Evolutionary conservation across 2,797 vertebrate genomes (phyloP).

Genomic region (Alcedo atthis): DNA sequence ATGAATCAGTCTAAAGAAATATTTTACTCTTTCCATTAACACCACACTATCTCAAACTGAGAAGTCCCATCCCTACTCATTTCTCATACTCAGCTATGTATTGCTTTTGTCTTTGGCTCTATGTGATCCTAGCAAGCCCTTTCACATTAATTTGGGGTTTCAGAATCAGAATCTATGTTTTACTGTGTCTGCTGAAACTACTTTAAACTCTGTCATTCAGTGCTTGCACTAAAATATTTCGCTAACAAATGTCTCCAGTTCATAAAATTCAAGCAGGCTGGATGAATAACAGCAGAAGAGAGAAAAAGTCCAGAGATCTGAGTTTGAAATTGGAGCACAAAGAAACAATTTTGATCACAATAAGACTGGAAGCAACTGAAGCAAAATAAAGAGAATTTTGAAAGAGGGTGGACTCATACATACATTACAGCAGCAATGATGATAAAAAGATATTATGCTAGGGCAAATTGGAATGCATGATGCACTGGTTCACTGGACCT

Average conservation of each 20-base stretch:
- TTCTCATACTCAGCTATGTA: background rate
- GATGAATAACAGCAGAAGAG: background rate
- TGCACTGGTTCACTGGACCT: rapidly evolving
- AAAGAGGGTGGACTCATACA: background rate
- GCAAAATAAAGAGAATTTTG: background rate
- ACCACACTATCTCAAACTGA: background rate
- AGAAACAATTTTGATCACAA: background rate
- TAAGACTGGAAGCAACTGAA: background rate
- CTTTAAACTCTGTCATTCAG: background rate
- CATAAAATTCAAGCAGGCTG: background rate
- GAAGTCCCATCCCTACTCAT: rapidly evolving
- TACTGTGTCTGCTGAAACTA: background rate
- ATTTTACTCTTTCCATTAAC: background rate
- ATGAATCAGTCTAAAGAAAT: background rate
- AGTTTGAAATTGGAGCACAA: background rate
- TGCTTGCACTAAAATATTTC: background rate
- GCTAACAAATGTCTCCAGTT: background rate
- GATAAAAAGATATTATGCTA: background rate
- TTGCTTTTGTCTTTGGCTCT: background rate
- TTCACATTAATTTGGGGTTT: background rate
- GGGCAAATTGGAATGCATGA: background rate
- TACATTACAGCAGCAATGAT: background rate
- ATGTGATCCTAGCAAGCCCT: background rate
- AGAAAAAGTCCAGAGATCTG: background rate
- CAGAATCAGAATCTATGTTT: background rate